Base-by-base conservation (phyloP, 2,113 vertebrate genomes). In the Camelus dromedarius region DNA sequence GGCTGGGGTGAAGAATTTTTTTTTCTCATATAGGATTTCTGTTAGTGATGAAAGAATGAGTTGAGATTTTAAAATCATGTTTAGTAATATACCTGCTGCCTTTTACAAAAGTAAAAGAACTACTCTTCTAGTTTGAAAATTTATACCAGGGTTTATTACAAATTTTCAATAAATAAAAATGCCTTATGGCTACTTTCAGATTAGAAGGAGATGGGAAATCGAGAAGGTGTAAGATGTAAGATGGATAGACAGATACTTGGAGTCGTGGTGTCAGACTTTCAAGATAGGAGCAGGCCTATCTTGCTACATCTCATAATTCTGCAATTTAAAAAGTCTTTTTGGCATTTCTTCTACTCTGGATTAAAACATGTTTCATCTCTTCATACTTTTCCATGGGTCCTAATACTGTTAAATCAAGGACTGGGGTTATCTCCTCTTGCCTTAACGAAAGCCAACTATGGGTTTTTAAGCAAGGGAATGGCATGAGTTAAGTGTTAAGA, bases 51-150 rank as follows among this genome's bases (percentile, higher is more conserved):
- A 42, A 87, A 82, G 89, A 96, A 67, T 76, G 18, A 58, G 32
- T 75, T 92, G 70, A 92, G n/a, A 83, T 81, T 93, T 84, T 22
- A 46, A 96, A 93, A 91, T 92, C 24, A 48, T 94, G n/a, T 93
- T 94, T 90, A 80, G 62, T 77, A 86, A 42, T 89, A 64, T 89
- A 50, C 19, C 28, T 86, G 22, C 52, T 93, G 8, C 48, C 24
- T 94, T 90, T 70, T 81, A 64, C 9, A 86, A 75, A 92, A 72
- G 24, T 89, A 35, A 86, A 92, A 86, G 58, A 92, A 30, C 13
- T 69, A 5, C 32, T 79, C 16, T 83, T 94, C 32, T 83, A 28
- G 67, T 89, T 91, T 50, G 66, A 96, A 97, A 56, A 15, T 89
- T 80, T 88, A 85, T 16, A 52, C 46, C 6, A 82, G 26, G 6